phyloP scores from a whole-genome alignment of 1,140 invertebrate genomes.

The Drosophila lowei region DNA sequence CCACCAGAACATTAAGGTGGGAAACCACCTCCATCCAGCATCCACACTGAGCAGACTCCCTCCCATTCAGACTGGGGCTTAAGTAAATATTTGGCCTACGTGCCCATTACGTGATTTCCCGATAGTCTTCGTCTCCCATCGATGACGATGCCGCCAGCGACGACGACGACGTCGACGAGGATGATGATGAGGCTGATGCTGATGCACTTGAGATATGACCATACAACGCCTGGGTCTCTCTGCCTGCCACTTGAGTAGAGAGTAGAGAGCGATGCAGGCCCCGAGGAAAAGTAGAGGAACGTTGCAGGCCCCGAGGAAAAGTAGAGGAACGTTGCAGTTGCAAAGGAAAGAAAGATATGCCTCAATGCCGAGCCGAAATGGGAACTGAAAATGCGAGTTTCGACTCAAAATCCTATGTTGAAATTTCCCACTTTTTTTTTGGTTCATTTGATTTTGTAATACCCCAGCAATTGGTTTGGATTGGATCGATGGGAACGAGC shows the following conservation, averaged over 20 bases:
- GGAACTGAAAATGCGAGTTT: conserved; percentile 17
- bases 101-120: conserved; percentile 79
- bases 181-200: conserved; percentile 6
- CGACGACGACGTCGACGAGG: conserved; percentile 3
- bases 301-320: no score
- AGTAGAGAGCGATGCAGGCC: no score
- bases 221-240: conserved; percentile 4
- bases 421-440: conserved; percentile 9
- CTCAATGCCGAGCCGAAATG: conserved; percentile 31
- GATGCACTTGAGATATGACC: conserved; percentile 22
- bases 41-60: not conserved
- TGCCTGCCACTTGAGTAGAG: conserved; percentile 28
- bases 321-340: no score
- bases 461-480: not conserved
- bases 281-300: no score
- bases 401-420: conserved; percentile 21
- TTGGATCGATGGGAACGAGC: conserved; percentile 33
- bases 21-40: conserved; percentile 7
- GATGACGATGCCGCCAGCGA: conserved; percentile 36
- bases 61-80: conserved; percentile 45
- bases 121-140: conserved; percentile 70
- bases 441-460: conserved; percentile 16
- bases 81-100: conserved; percentile 79
- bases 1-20: conserved; percentile 65
- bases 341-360: conserved; percentile 22